A percentile compares a stretch with the other conserved stretches of the same genome.
Conservation (phyloP, 2,797 vertebrate genomes). For the Propithecus deckenii region DNA sequence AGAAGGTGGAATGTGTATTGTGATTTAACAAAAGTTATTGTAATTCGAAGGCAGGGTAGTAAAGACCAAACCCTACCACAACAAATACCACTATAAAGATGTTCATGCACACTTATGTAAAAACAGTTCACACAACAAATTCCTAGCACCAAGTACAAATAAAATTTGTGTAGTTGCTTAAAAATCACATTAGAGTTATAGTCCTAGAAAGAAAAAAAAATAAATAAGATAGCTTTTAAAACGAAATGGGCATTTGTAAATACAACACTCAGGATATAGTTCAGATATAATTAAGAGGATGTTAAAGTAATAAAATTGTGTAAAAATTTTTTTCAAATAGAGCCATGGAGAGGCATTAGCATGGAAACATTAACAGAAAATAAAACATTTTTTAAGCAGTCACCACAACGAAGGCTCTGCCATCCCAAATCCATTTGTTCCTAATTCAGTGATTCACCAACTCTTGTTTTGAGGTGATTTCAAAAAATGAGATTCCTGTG, state of each 20-base stretch:
- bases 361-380: neutral
- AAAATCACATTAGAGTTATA: neutral
- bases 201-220: neutral
- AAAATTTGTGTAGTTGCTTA: neutral
- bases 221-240: neutral
- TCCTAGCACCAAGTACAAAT: neutral
- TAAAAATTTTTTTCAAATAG: neutral
- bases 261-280: neutral
- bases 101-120: neutral
- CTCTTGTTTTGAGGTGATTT: neutral
- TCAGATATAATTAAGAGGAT: neutral
- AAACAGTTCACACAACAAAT: neutral
- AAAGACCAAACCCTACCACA: neutral
- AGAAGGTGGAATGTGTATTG: neutral
- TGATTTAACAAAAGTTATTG: neutral
- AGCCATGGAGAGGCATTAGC: neutral
- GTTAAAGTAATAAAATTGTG: neutral
- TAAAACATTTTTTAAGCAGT: neutral
- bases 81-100: neutral
- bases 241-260: neutral
- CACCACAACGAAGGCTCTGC: neutral
- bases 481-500: neutral
- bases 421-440: neutral
- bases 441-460: neutral
- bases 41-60: neutral